Conservation (phyloP, 2,797 vertebrate species). For the Galagoides demidoff region DNA sequence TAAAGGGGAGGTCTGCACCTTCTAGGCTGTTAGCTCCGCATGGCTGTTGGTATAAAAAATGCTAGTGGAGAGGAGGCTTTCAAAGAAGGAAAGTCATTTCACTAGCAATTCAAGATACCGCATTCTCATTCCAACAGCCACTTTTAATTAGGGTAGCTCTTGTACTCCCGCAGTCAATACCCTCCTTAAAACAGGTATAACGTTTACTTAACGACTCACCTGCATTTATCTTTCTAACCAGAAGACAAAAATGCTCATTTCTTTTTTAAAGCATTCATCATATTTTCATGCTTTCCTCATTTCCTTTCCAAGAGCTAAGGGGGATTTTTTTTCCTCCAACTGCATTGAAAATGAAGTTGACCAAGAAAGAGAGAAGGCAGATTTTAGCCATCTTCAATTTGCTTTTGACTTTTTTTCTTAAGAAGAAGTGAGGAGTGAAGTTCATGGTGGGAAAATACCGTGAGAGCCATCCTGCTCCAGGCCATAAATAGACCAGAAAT, state of each 20-base stretch:
- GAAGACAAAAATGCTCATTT: not conserved
- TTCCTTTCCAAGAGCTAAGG: not conserved
- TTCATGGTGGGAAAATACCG: not conserved
- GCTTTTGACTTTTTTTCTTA: not conserved
- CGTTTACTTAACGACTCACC: constrained; percentile 10
- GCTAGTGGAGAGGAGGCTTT: not conserved
- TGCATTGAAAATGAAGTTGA: not conserved
- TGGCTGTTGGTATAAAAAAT: not conserved
- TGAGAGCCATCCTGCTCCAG: not conserved
- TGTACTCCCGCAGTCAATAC: not conserved
- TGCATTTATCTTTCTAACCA: constrained; percentile 47
- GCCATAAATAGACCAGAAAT: not conserved
- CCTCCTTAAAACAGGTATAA: not conserved
- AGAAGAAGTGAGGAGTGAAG: not conserved
- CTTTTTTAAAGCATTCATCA: not conserved
- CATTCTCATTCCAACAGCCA: not conserved
- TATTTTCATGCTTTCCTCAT: not conserved
- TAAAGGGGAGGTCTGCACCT: not conserved
- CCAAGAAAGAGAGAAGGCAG: not conserved
- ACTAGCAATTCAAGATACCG: not conserved
- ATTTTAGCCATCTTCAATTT: not conserved
- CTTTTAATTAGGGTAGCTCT: constrained; percentile 29
- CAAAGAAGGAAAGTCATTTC: constrained; percentile 19
- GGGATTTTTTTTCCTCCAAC: not conserved
- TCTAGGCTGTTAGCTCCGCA: not conserved